Conservation (phyloP, 2,113 vertebrate genomes). For the Notothenia rossii region DNA sequence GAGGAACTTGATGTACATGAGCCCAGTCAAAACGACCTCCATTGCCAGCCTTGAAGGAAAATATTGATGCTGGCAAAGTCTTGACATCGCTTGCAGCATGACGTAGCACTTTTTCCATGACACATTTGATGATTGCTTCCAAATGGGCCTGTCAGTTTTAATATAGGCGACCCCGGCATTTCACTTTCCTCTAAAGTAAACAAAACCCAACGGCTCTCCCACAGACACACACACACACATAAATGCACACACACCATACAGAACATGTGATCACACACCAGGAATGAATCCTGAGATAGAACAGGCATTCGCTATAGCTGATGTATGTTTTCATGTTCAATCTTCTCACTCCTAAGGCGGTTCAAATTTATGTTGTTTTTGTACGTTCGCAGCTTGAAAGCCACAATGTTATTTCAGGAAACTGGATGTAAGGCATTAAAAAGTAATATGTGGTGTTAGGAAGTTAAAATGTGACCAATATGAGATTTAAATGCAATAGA, state of each 20-base stretch:
- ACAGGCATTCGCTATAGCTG: slow-evolving; percentile 69
- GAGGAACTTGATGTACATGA: slow-evolving; percentile 56
- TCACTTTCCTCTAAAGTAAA: slow-evolving; percentile 82
- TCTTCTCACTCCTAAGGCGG: slow-evolving; percentile 59
- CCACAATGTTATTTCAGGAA: slow-evolving; percentile 70
- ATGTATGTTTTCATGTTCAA: slow-evolving; percentile 79
- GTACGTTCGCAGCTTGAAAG: slow-evolving; percentile 69
- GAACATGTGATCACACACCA: slow-evolving; percentile 63
- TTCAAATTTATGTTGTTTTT: slow-evolving; percentile 73
- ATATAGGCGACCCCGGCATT: slow-evolving; percentile 77
- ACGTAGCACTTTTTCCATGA: slow-evolving; percentile 85
- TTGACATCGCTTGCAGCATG: slow-evolving; percentile 73
- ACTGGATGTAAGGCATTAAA: slow-evolving; percentile 58
- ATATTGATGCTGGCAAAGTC: slow-evolving; percentile 83
- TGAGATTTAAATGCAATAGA: slow-evolving; percentile 33
- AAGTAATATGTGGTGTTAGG: slow-evolving; percentile 36
- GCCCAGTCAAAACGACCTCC: slow-evolving; percentile 54
- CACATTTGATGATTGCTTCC: slow-evolving; percentile 86
- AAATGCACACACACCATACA: slow-evolving; percentile 18
- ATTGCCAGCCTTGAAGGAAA: slow-evolving; percentile 75
- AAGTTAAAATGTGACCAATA: slow-evolving; percentile 40
- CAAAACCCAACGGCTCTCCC: slow-evolving; percentile 73
- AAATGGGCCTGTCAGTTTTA: slow-evolving; percentile 85
- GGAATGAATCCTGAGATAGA: slow-evolving; percentile 73
- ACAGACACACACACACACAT: slow-evolving; percentile 40